Conservation (phyloP, 2,113 vertebrate species). For the Sinocyclocheilus anophthalmus region DNA sequence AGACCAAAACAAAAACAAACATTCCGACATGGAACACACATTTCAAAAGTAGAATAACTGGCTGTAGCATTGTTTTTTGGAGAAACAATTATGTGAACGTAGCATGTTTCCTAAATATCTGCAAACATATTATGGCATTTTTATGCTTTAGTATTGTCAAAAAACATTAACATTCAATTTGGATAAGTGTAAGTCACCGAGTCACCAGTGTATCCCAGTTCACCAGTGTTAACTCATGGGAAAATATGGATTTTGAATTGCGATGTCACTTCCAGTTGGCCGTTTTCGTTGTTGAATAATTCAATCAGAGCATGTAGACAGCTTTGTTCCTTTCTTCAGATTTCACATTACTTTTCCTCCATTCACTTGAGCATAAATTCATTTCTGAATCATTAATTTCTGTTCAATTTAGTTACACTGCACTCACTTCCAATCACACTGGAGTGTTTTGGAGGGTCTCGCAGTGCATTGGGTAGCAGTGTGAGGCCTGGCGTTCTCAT, state of each 20-base stretch:
- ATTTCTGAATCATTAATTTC: conserved; percentile 40
- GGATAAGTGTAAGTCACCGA: neutral
- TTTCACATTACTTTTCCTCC: conserved; percentile 23
- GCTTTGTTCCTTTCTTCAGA: conserved; percentile 7
- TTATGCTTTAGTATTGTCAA: too few species aligned
- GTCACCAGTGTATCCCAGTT: neutral
- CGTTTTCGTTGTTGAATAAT: conserved; percentile 20
- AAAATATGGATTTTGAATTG: conserved; percentile 18
- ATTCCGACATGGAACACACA: too few species aligned
- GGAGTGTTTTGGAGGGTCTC: conserved; percentile 32
- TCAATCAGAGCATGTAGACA: conserved; percentile 30
- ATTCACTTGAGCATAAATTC: conserved; percentile 31
- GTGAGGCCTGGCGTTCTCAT: conserved; percentile 7
- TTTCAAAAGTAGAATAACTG: too few species aligned
- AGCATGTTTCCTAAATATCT: too few species aligned
- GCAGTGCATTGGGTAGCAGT: neutral
- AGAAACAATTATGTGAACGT: too few species aligned
- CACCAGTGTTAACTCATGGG: neutral
- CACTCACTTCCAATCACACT: conserved; percentile 29
- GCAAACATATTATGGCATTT: too few species aligned
- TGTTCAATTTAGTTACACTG: conserved; percentile 27
- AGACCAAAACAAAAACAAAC: too few species aligned
- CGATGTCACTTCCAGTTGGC: neutral
- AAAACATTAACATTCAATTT: too few species aligned
- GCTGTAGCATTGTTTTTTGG: too few species aligned